These are phyloP conservation scores for Pyrgus malvae DNA, from an alignment of 2,888 invertebrate species.

Conservation along the genomic window DNA sequence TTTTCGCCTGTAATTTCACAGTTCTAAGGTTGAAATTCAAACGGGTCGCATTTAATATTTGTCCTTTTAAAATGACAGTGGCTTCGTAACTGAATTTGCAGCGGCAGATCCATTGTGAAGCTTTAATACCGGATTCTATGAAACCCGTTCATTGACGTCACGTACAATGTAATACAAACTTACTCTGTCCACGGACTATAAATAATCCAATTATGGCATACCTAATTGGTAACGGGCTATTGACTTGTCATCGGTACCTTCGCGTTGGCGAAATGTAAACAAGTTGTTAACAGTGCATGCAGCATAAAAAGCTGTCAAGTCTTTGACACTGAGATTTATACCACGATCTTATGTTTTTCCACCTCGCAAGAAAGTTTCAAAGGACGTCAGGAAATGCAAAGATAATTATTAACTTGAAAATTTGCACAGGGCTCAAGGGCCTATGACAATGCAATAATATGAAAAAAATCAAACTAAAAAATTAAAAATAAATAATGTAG, in stretches of 20 bases:
- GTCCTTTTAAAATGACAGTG: conserved; percentile 33
- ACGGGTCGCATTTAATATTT: conserved; percentile 19
- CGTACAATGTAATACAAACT: conserved; percentile 32
- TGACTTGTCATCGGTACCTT: conserved; percentile 21
- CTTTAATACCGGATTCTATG: conserved; percentile 44
- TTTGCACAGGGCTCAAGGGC: too few species aligned
- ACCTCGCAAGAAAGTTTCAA: too few species aligned
- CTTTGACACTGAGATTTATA: too few species aligned
- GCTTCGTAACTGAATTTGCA: conserved; percentile 45
- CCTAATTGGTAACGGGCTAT: conserved; percentile 20
- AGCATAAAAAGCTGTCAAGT: too few species aligned
- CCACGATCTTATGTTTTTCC: too few species aligned
- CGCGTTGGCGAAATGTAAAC: conserved; percentile 9
- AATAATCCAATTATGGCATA: conserved; percentile 25
- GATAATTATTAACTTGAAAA: too few species aligned
- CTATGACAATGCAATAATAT: too few species aligned
- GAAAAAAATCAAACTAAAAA: too few species aligned
- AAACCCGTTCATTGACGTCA: conserved; percentile 37
- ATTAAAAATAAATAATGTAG: too few species aligned
- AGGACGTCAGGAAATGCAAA: too few species aligned
- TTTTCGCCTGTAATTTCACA: conserved; percentile 39
- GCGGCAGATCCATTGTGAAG: conserved; percentile 44
- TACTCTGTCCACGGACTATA: conserved; percentile 19
- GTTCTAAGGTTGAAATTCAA: conserved; percentile 42
- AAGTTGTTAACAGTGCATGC: conserved; percentile 1